Base-by-base conservation (phyloP, 1,140 invertebrate genomes). In the Drosophila setifemur region DNA sequence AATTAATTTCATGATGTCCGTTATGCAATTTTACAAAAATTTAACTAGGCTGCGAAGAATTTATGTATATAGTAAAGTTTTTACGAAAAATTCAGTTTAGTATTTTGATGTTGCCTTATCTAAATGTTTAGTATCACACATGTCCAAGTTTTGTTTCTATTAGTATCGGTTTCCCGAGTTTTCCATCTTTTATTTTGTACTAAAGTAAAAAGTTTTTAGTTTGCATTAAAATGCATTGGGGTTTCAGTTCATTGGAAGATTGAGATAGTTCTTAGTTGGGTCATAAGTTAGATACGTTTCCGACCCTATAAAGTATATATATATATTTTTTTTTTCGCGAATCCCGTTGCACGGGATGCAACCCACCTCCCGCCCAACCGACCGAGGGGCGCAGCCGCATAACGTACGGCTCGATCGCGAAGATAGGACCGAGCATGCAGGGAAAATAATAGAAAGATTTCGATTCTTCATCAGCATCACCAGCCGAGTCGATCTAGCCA, bases 71-170 rank as follows among this genome's bases (percentile, higher is more conserved):
- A 54, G 50, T 69, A 68, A 40, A 43, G 35, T 37, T 72, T 35
- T 33, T 45, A 48, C 55, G 60, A 58, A 58, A 40, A 60, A 50
- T 69, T 26, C 45, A 53, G 55, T 45, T 70, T 54, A 73, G 72
- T 40, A 35, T 70, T 67, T 63, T 54, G 60, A 68, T 83, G 73
- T 79, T 71, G 79, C 75, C 67, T 60, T 45, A 53, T 71, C 54
- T 48, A 83, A 85, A 71, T 74, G 61, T 85, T 81, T 87, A 85
- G 81, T 86, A 86, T 86, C 79, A 85, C 79, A 87, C 82, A 48
- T 72, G 72, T 78, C 71, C 78, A 61, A 60, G 50, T 74, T 78
- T 64, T 68, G 26, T 72, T 73, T 58, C 19, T 40, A 47, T 54
- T 54, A 29, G 43, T 7, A 42, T 45, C 45, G 26, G n/a, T 18